These are phyloP conservation scores for Cacatua alba DNA, from an alignment of 2,113 vertebrate species.

Conservation along the genomic window DNA sequence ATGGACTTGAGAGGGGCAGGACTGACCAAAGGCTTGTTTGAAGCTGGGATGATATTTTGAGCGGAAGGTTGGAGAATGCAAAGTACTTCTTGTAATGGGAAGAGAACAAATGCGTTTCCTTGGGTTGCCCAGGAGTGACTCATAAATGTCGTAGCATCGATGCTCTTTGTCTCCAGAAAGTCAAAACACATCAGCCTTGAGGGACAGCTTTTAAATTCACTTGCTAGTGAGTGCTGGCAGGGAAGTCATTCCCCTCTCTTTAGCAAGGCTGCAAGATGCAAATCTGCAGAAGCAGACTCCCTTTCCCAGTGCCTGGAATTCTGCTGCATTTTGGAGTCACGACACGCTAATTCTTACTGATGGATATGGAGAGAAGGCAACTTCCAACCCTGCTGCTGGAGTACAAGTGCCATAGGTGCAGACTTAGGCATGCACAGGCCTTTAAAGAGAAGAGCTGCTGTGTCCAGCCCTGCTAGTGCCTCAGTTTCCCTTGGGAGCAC, in stretches of 20 bases:
- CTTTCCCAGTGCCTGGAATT: background rate
- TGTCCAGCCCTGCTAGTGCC: background rate
- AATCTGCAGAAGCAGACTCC: background rate
- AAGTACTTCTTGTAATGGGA: background rate
- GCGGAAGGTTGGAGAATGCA: background rate
- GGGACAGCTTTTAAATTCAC: background rate
- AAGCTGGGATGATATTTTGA: background rate
- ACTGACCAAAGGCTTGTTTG: background rate
- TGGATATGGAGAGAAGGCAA: background rate
- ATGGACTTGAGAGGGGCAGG: background rate
- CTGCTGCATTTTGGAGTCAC: background rate
- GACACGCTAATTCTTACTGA: background rate
- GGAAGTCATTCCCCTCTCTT: background rate
- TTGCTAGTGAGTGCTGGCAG: background rate
- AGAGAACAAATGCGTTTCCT: background rate
- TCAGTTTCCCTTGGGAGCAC: background rate
- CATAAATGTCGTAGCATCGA: background rate
- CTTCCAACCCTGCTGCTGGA: background rate
- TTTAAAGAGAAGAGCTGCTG: background rate
- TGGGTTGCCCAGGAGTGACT: background rate
- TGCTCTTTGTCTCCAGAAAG: conserved; percentile 2
- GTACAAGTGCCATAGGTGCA: background rate
- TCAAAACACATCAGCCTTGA: background rate
- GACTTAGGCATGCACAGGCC: background rate
- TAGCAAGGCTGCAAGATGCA: background rate